Evolutionary conservation across 2,113 vertebrate genomes (phyloP), one percentile per base, ranked within the genome.

Genomic region (Salvelinus alpinus): DNA sequence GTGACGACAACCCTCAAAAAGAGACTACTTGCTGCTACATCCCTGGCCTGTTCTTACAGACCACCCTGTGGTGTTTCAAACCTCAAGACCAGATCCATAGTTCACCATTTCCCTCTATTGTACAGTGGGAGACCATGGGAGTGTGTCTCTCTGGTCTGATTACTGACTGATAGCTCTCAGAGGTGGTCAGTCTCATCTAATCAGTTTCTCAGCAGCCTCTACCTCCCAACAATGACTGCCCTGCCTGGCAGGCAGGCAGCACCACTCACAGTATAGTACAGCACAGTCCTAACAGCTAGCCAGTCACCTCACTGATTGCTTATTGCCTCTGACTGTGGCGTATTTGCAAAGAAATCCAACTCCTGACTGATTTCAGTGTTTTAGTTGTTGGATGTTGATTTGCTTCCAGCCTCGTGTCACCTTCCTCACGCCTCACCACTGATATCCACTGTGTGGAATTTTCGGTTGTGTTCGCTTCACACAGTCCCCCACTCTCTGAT

Each of bases 161-260:
- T 87, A 84, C 86, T 85, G 83, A 80, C 78, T 20, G 54, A 34
- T 72, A 27, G 51, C 54, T 72, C 54, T 76, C 16, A 38, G 72
- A 48, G 67, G 78, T 77, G 74, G 70, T 78, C 81, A 44, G 38
- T 78, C 80, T 83, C 83, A 80, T 85, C 83, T 4, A 20, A 57
- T 38, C 86, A 85, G 85, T 84, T 82, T 83, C 77, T 25, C 80
- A 75, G 79, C 72, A 70, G 76, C 78, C 79, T 85, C 82, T 77
- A 79, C 79, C 85, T 71, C 83, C 78, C 76, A 57, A 66, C 85
- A 84, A 86, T 85, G 79, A 78, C 78, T 73, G 59, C 7, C 38
- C 68, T 24, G 65, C 65, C 65, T 5, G 34, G 59, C 16, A 54
- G 31, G 59, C 13, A 51, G 12, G 20, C n/a, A 25, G 60, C 20